A percentile compares a stretch with the other conserved stretches of the same genome.
phyloP scores from a whole-genome alignment of 2,797 vertebrate genomes.

The Paramormyrops hopkinsi region DNA sequence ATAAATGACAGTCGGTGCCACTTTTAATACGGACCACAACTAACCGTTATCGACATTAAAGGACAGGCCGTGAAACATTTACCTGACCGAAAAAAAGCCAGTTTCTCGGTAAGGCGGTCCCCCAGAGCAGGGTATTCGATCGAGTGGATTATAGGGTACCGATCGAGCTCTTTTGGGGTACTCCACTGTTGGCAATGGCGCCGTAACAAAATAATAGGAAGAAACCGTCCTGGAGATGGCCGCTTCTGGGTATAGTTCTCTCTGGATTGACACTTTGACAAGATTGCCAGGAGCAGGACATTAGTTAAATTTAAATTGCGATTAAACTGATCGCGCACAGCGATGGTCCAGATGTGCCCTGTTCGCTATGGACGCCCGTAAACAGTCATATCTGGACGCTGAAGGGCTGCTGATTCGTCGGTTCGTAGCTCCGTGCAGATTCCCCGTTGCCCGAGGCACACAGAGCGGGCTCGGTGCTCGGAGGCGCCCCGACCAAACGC shows the following conservation, averaged over 20 bases:
- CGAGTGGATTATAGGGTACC: background rate
- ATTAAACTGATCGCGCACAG: background rate
- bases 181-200: background rate
- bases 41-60: background rate
- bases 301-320: background rate
- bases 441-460: background rate
- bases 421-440: background rate
- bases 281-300: background rate
- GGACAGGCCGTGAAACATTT: background rate
- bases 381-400: background rate
- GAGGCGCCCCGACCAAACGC: background rate
- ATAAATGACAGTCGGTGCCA: background rate
- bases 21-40: background rate
- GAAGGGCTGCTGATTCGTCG: background rate
- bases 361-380: background rate
- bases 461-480: background rate
- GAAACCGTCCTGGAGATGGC: background rate
- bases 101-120: background rate
- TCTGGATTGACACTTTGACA: background rate
- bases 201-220: background rate
- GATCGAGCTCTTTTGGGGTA: background rate
- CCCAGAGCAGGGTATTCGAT: background rate
- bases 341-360: background rate
- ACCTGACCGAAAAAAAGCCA: background rate
- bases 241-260: background rate